These are phyloP conservation scores for Hyposoter didymator DNA, from an alignment of 2,888 invertebrate species.

Conservation along the genomic window DNA sequence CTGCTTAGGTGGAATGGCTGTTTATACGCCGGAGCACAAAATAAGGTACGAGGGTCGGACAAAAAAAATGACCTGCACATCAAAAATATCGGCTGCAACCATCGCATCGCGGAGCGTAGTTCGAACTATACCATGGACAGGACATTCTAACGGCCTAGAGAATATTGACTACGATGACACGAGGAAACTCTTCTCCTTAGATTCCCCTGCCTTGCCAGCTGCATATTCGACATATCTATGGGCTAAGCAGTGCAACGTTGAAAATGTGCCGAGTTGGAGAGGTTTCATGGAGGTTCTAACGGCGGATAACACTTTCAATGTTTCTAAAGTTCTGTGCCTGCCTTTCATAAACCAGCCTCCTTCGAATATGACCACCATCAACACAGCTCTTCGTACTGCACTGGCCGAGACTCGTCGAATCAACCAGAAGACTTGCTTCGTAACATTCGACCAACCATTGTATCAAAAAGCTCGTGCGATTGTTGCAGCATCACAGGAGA, in stretches of 20 bases:
- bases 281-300: constrained; percentile 64
- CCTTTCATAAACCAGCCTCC: constrained; percentile 65
- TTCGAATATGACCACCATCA: constrained; percentile 52
- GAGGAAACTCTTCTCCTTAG: neutral
- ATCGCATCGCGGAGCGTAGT: constrained; percentile 1
- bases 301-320: constrained; percentile 11
- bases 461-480: constrained; percentile 71
- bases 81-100: neutral
- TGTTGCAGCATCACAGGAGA: constrained; percentile 52
- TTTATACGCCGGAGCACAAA: constrained; percentile 51
- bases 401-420: constrained; percentile 35
- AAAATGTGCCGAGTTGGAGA: constrained; percentile 51
- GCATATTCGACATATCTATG: constrained; percentile 51
- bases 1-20: constrained; percentile 57
- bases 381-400: constrained; percentile 55
- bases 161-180: constrained; percentile 33
- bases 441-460: too few relatives aligned
- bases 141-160: constrained; percentile 15
- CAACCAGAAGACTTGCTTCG: constrained; percentile 68
- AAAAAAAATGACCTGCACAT: constrained; percentile 13
- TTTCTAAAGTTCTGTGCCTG: constrained; percentile 53
- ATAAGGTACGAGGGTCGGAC: constrained; percentile 51
- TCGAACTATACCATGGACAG: constrained; percentile 2
- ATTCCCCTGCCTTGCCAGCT: constrained; percentile 39
- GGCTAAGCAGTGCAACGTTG: constrained; percentile 43